These are phyloP conservation scores for Thaleichthys pacificus DNA, from an alignment of 2,797 vertebrate genomes.

Conservation along the genomic window DNA sequence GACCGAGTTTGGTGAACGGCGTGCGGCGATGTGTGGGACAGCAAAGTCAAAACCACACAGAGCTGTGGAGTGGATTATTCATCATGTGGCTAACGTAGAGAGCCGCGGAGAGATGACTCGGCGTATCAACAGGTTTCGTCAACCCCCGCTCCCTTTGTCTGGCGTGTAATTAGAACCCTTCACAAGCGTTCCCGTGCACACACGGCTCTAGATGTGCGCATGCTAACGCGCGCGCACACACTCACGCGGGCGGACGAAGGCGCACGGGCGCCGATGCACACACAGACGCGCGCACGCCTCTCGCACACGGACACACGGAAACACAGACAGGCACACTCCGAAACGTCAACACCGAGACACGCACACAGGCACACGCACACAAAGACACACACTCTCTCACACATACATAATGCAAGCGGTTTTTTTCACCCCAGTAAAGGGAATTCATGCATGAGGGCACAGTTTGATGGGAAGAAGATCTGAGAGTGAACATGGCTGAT, in stretches of 20 bases:
- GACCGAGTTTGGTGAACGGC: too few species aligned
- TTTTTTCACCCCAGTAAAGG: conserved; percentile 7
- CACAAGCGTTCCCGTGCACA: not conserved
- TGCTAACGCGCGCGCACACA: not conserved
- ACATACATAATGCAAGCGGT: not conserved
- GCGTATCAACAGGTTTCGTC: too few species aligned
- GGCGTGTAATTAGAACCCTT: too few species aligned
- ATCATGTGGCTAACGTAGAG: too few species aligned
- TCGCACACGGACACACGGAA: not conserved
- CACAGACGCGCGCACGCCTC: too few species aligned
- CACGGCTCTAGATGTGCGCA: not conserved
- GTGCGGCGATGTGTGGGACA: too few species aligned
- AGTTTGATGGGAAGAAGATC: conserved; percentile 1
- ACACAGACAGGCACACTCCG: not conserved
- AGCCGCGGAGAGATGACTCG: too few species aligned
- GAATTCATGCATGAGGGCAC: conserved; percentile 16
- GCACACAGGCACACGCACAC: conserved; percentile 2
- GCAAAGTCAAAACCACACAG: too few species aligned
- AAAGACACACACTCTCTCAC: not conserved
- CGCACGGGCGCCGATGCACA: too few species aligned
- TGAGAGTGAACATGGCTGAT: conserved; percentile 21
- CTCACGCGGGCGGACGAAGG: too few species aligned
- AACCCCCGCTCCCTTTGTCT: too few species aligned
- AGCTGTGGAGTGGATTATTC: too few species aligned
- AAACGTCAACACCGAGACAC: conserved; percentile 3